Evolutionary conservation across 2,113 vertebrate genomes (phyloP).

Genomic region (Microtus ochrogaster): DNA sequence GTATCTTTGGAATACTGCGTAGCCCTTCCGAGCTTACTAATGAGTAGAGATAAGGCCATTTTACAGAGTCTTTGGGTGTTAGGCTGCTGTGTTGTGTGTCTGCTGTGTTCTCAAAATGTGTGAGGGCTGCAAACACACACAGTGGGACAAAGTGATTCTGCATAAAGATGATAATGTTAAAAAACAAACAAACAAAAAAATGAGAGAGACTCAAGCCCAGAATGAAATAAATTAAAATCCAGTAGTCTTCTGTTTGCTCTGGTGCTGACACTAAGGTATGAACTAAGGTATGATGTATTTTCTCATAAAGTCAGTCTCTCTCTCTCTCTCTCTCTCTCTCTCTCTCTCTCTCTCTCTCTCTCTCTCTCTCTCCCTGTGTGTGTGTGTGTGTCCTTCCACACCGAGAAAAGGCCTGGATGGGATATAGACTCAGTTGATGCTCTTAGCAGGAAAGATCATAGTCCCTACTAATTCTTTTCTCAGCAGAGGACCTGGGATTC

Average conservation of each 20-base stretch:
- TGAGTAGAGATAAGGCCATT: rapidly evolving
- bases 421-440: background rate
- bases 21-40: background rate
- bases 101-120: background rate
- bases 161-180: background rate
- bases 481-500: background rate
- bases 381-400: background rate
- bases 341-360: background rate
- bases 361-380: background rate
- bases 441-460: background rate
- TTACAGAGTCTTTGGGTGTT: too few relatives aligned
- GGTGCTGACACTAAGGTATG: background rate
- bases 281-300: rapidly evolving
- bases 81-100: background rate
- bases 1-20: rapidly evolving
- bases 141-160: background rate
- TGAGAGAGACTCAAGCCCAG: too few relatives aligned
- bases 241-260: rapidly evolving
- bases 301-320: background rate
- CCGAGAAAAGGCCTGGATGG: too few relatives aligned
- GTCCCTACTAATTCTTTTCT: background rate
- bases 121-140: rapidly evolving
- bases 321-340: background rate
- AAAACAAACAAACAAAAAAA: too few relatives aligned
- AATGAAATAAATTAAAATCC: background rate